phyloP scores from a whole-genome alignment of 2,888 invertebrate species.

The Caenorhabditis sinica region DNA sequence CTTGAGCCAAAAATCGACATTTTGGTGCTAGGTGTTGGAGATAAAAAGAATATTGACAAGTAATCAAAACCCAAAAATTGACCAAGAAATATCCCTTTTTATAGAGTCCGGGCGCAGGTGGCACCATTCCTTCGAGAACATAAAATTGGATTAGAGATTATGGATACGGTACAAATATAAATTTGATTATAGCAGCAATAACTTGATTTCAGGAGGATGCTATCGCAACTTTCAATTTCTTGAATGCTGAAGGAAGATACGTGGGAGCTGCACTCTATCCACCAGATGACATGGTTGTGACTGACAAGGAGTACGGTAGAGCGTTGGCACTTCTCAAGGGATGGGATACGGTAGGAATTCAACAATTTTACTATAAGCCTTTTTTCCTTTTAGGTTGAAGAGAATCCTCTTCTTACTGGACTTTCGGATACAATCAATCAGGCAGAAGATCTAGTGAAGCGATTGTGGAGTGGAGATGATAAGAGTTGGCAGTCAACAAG shows the following conservation, averaged over 20 bases:
- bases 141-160: conserved; percentile 89
- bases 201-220: conserved; percentile 88
- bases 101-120: conserved; percentile 70
- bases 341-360: conserved; percentile 71
- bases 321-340: conserved; percentile 75
- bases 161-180: conserved; percentile 87
- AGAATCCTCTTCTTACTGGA: conserved; percentile 74
- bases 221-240: conserved; percentile 93
- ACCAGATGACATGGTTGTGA: conserved; percentile 83
- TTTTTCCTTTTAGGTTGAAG: conserved; percentile 64
- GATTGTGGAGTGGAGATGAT: conserved; percentile 73
- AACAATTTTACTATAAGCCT: background rate
- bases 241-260: conserved; percentile 90
- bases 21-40: conserved; percentile 83
- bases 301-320: conserved; percentile 76
- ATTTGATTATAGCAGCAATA: background rate
- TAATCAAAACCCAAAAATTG: background rate
- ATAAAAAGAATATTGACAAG: conserved; percentile 82
- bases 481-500: conserved; percentile 62
- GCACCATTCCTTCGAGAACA: conserved; percentile 84
- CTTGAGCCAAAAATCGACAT: conserved; percentile 90
- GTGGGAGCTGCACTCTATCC: conserved; percentile 87
- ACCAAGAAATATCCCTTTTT: background rate
- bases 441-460: conserved; percentile 72
- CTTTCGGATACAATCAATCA: conserved; percentile 64